Conservation (phyloP, 2,888 invertebrate genomes). For the Drosophila formosana region DNA sequence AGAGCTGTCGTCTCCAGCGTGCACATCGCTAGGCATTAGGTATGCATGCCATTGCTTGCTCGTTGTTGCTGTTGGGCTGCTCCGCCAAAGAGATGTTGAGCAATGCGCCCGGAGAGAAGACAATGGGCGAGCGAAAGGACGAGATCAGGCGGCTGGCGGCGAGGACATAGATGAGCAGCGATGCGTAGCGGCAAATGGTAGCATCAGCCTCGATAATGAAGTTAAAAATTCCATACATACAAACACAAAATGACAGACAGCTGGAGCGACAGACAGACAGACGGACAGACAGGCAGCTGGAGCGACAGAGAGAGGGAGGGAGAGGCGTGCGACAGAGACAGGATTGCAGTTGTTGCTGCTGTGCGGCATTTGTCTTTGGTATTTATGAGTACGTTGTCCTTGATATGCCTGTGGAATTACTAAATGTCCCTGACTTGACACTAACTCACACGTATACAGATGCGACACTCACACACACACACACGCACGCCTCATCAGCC, state of each 20-base stretch:
- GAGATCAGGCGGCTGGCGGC: slow-evolving; percentile 29
- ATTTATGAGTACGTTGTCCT: slow-evolving; percentile 83
- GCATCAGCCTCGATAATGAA: slow-evolving; percentile 72
- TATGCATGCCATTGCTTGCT: slow-evolving; percentile 70
- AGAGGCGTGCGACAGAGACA: slow-evolving; percentile 19
- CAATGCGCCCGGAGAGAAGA: slow-evolving; percentile 73
- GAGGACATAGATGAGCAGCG: slow-evolving; percentile 47
- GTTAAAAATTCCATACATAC: slow-evolving; percentile 79
- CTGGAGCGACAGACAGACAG: slow-evolving; percentile 14
- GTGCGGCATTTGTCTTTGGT: slow-evolving; percentile 78
- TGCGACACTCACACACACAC: slow-evolving; percentile 24
- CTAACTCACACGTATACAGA: slow-evolving; percentile 65
- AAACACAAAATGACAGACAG: slow-evolving; percentile 65
- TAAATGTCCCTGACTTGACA: slow-evolving; percentile 81
- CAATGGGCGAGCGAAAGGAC: slow-evolving; percentile 48
- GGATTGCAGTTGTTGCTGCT: slow-evolving; percentile 59
- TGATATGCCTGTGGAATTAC: slow-evolving; percentile 80
- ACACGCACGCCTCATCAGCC: slow-evolving; percentile 58
- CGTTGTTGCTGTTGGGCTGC: slow-evolving; percentile 39
- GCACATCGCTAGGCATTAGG: slow-evolving; percentile 79
- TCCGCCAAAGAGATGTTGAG: slow-evolving; percentile 63
- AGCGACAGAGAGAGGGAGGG: slow-evolving; percentile 4
- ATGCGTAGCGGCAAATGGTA: slow-evolving; percentile 61
- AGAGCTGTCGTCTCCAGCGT: slow-evolving; percentile 51
- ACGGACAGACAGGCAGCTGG: background rate